Base-by-base conservation (phyloP, 2,888 invertebrate genomes). In the Drosophila neotestacea region DNA sequence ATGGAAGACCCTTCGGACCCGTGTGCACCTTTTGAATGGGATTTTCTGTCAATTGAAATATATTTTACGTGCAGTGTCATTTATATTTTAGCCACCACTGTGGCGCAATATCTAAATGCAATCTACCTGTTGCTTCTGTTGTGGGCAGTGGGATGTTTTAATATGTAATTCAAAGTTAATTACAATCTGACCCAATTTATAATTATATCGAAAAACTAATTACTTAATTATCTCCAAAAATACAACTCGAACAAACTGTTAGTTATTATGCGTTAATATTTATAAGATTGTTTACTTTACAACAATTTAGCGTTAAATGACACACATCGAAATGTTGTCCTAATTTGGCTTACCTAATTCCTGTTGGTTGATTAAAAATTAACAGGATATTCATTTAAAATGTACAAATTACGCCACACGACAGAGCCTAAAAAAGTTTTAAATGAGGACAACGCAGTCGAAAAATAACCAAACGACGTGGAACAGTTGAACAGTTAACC, bases 361-460 rank as follows among this genome's bases (percentile, higher is more conserved):
- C 22, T 16, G 48, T 30, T 7, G 2, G 13, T 10, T 2, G 1
- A 68, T 79, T 65, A 80, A 72, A 44, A 69, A 50, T 76, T 66
- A 4, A 79, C 48, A 16, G n/a, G 38, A 38, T 27, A 54, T 9
- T 3, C 42, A 78, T 75, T 63, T 46, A 5, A 46, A 60, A 76
- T 75, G 39, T 36, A 22, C 55, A 55, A 75, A 52, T 56, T 48
- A 46, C 56, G 61, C 16, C 44, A 52, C 80, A 79, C 71, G 79
- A 41, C 63, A 64, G n/a, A n/a, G 16, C 22, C 56, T 13, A 13
- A 42, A 32, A 36, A 36, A n/a, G 22, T 32, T 44, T 62, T 42
- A 77, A 81, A 81, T 71, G 65, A 22, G 65, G 60, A 5, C 58
- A 58, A 41, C 27, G n/a, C 10, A 9, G 6, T 9, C 1, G 11